These are phyloP conservation scores for Oceanites oceanicus DNA, from an alignment of 2,113 vertebrate species.

Conservation along the genomic window DNA sequence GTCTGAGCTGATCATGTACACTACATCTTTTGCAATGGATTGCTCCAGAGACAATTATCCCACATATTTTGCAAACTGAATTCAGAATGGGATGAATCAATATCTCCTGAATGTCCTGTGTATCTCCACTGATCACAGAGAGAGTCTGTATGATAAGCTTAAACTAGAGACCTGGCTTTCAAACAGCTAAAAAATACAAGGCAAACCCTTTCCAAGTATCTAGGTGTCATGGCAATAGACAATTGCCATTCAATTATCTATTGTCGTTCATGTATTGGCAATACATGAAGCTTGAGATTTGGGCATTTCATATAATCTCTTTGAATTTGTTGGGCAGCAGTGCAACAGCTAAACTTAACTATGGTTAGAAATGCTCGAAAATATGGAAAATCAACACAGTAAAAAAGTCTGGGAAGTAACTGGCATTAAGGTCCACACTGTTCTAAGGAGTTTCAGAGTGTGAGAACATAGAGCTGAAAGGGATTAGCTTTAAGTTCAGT, in stretches of 20 bases:
- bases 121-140: not conserved
- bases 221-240: not conserved
- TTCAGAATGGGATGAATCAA: not conserved
- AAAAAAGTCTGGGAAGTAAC: not conserved
- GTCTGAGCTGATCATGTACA: not conserved
- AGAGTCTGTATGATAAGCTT: not conserved
- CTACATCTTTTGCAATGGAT: not conserved
- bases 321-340: not conserved
- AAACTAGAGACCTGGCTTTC: not conserved
- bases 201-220: not conserved
- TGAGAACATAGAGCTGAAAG: not conserved
- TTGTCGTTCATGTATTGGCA: not conserved
- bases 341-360: not conserved
- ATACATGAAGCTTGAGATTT: not conserved
- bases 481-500: not conserved
- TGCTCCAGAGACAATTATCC: not conserved
- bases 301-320: accelerated
- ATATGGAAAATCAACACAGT: not conserved
- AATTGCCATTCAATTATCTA: not conserved
- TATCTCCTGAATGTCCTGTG: not conserved
- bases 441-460: not conserved
- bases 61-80: not conserved
- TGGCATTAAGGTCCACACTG: not conserved
- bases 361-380: not conserved
- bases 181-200: not conserved